A percentile compares a stretch with the other conserved stretches of the same genome.
These are phyloP conservation scores for Camarhynchus parvulus DNA, from an alignment of 2,113 vertebrate genomes.

Conservation along the genomic window DNA sequence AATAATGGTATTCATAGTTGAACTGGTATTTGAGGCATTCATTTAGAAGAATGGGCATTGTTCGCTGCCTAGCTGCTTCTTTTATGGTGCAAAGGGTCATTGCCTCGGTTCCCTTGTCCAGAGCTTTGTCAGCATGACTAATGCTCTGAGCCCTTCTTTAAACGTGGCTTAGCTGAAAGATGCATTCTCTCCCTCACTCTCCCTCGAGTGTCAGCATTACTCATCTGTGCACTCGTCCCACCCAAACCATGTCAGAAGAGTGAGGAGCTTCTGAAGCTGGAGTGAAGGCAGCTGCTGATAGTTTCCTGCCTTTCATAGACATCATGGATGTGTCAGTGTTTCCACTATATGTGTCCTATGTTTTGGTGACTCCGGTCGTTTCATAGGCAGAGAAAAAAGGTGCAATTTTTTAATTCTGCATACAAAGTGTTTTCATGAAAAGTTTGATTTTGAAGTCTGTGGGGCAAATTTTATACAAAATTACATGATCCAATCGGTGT, in stretches of 20 bases:
- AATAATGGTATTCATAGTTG: neutral
- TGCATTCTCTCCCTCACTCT: neutral
- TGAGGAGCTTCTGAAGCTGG: neutral
- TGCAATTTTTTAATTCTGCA: neutral
- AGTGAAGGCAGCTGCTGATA: neutral
- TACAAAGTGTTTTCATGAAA: neutral
- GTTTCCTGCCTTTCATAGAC: neutral
- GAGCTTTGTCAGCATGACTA: neutral
- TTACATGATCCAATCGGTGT: neutral
- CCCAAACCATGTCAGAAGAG: neutral
- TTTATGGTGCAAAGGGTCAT: neutral
- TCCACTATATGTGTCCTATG: rapidly evolving
- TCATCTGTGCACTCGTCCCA: neutral
- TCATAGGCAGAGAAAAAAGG: neutral
- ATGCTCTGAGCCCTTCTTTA: neutral
- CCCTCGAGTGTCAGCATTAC: rapidly evolving
- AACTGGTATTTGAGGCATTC: neutral
- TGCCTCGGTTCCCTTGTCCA: neutral
- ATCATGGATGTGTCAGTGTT: neutral
- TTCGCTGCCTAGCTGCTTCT: neutral
- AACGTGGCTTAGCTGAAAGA: neutral
- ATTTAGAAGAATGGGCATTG: conserved; percentile 11
- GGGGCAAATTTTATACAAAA: neutral
- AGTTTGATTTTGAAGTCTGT: neutral
- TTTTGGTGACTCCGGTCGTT: neutral